A percentile compares a stretch with the other conserved stretches of the same genome.
phyloP scores from a whole-genome alignment of 1,140 invertebrate species.

The Saccostrea glomerata region DNA sequence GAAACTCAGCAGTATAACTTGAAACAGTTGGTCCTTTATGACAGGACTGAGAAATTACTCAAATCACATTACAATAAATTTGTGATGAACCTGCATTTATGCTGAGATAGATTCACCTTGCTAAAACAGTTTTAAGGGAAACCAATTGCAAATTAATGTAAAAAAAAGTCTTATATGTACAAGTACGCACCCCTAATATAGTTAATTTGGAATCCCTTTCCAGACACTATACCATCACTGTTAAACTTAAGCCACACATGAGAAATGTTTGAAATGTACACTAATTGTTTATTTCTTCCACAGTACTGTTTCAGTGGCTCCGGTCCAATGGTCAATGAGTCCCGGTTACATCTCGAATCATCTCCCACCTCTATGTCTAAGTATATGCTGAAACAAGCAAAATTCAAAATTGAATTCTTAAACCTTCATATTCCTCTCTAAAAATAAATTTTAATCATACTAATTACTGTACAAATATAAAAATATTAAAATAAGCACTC shows the following conservation, averaged over 20 bases:
- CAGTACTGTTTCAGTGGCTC: constrained; percentile 39
- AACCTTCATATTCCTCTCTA: neutral
- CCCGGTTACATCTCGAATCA: constrained; percentile 46
- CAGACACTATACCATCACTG: constrained; percentile 36
- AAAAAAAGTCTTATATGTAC: too few species aligned
- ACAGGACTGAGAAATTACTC: too few species aligned
- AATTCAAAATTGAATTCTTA: neutral
- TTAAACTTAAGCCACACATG: constrained; percentile 10
- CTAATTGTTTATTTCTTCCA: neutral
- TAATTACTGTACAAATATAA: too few species aligned
- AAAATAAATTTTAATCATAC: too few species aligned
- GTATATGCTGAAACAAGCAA: constrained; percentile 37
- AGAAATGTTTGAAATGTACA: constrained; percentile 19
- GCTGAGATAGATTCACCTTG: too few species aligned
- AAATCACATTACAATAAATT: too few species aligned
- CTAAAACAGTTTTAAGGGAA: too few species aligned
- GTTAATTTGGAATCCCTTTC: constrained; percentile 53
- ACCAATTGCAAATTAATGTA: too few species aligned
- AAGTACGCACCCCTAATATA: constrained; percentile 56
- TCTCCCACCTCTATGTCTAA: constrained; percentile 39
- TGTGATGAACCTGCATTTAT: too few species aligned
- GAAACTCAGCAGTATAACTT: too few species aligned
- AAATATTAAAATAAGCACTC: too few species aligned
- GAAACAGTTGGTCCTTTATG: too few species aligned
- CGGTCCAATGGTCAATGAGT: constrained; percentile 51